Percentiles rank a stretch among this genome's conserved stretches.
Evolutionary conservation across 1,140 invertebrate genomes (phyloP).

Genomic region (Camponotus floridanus): DNA sequence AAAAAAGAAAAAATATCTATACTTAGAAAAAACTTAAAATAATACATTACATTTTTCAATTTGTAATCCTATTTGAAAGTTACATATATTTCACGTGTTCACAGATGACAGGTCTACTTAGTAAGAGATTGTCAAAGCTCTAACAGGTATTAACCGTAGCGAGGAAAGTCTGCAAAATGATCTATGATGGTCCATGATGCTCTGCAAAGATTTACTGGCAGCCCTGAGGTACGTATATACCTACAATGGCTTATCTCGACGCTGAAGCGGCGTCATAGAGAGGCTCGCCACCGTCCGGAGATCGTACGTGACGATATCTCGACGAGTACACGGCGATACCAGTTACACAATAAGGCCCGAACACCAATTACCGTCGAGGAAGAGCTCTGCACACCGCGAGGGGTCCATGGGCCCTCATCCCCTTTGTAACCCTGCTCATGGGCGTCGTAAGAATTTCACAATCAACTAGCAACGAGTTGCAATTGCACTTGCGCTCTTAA

Average conservation of each 20-base stretch:
- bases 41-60: not conserved
- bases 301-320: constrained; percentile 74
- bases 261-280: constrained; percentile 74
- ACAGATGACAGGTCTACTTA: constrained; percentile 1
- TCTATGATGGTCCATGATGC: constrained; percentile 29
- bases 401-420: constrained; percentile 60
- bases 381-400: constrained; percentile 72
- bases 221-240: constrained; percentile 21
- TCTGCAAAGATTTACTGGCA: constrained; percentile 46
- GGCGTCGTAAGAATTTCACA: constrained; percentile 45
- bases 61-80: not conserved
- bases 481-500: not conserved
- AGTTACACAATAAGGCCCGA: constrained; percentile 79
- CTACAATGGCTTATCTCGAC: constrained; percentile 74
- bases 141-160: not conserved
- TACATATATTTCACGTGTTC: not conserved
- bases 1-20: not conserved
- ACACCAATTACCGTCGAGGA: constrained; percentile 78
- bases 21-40: not conserved
- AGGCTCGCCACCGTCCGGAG: constrained; percentile 76
- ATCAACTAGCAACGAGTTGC: not conserved
- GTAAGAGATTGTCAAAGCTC: not conserved
- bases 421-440: constrained; percentile 35
- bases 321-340: constrained; percentile 77
- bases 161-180: constrained; percentile 20